Evolutionary conservation across 2,888 invertebrate genomes (phyloP), one percentile per base, ranked within the genome.

Genomic region (Pogonocherus hispidulus): DNA sequence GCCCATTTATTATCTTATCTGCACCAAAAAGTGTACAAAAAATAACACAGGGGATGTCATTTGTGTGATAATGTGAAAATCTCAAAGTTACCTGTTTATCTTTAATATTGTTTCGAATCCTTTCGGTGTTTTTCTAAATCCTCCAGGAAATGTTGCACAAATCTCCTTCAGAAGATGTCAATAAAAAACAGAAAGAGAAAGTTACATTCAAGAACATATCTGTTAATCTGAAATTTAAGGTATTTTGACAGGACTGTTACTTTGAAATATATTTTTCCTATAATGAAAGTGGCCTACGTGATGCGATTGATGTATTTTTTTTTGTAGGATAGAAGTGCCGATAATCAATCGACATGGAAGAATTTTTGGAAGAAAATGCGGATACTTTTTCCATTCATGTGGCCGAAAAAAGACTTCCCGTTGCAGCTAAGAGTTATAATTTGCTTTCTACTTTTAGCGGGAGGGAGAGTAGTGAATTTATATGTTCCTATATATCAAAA

Each of bases 401-500:
- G 99, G 99, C 99, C 99, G 0, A 93, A 91, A 79, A 94, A 92
- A 78, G 93, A 93, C 82, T 60, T 87, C 18, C 78, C 88, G 6
- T 88, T 99, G 3, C 98, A 99, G 85, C 76, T 94, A 0, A 88
- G 93, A 67, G 97, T 99, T 0, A 66, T 96, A 16, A 80, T 95
- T 65, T 98, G 98, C 85, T 89, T 99, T 41, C 4, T 90, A 0
- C 86, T 96, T 8, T 88, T 99, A 52, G 84, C 91, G 8, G 89
- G 87, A 11, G 98, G 98, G 14, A 90, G 99, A 79, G 91, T 91
- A 0, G 91, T 96, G 75, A 99, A 98, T 87, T 88, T 99, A 1
- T 95, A 91, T 82, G 94, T 98, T 59, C 99, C 98, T 47, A 91
- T 99, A 81, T 98, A 96, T 86, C 95, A 93, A 85, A 97, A 96